Percentiles rank a stretch among this genome's conserved stretches.
These are phyloP conservation scores for Anastatus disparis DNA, from an alignment of 1,140 invertebrate species.

Conservation along the genomic window DNA sequence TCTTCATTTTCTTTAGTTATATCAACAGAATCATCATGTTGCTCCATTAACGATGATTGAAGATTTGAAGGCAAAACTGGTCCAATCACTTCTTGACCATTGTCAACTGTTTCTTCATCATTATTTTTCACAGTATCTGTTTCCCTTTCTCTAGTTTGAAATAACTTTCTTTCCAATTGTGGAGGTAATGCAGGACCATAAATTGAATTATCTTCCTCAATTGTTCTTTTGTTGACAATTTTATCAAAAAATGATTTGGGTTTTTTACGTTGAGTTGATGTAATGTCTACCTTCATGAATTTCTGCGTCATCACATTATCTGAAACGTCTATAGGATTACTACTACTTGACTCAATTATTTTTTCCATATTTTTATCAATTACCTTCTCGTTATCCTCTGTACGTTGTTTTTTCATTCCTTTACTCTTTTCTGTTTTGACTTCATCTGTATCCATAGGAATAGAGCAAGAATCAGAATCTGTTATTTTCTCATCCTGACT, in stretches of 20 bases:
- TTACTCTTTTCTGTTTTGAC: conserved; percentile 36
- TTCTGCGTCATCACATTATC: conserved; percentile 42
- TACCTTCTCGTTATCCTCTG: conserved; percentile 49
- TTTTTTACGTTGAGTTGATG: conserved; percentile 29
- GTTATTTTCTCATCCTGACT: background rate
- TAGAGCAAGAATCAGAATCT: background rate
- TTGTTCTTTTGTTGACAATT: conserved; percentile 7
- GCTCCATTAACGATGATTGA: background rate
- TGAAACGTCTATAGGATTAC: conserved; percentile 55
- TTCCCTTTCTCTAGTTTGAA: background rate
- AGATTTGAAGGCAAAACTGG: conserved; percentile 30
- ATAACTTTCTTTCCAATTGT: conserved; percentile 25
- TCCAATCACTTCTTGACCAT: conserved; percentile 12
- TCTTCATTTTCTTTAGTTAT: background rate
- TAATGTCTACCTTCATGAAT: background rate
- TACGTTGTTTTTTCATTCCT: conserved; percentile 24
- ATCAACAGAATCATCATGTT: no score
- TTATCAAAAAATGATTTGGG: conserved; percentile 30
- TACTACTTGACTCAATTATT: conserved; percentile 46
- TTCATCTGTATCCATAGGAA: background rate
- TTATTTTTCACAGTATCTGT: background rate
- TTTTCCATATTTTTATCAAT: conserved; percentile 45
- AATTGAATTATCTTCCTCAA: conserved; percentile 8
- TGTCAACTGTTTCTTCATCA: background rate
- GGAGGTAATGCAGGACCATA: conserved; percentile 53